Base-by-base conservation (phyloP, 2,113 vertebrate genomes). In the Vicugna pacos region DNA sequence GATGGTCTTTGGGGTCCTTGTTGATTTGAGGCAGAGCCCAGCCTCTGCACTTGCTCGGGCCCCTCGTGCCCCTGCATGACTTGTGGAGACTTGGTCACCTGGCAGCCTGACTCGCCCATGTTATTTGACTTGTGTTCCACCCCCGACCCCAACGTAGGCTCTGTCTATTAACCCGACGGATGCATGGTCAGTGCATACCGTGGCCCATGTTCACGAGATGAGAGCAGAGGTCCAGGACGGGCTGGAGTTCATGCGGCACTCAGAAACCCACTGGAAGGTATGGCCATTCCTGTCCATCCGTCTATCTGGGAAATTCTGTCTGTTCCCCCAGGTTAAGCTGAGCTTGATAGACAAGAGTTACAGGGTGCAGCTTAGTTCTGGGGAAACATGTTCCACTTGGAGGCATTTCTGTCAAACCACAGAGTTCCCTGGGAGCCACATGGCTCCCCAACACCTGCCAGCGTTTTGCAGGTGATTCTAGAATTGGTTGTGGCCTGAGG, bases 151-250 rank as follows among this genome's bases (percentile, higher is more conserved):
- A 42, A 0, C 0, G 0, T 65, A 99, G 99, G 99, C 99, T 46
- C 98, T 99, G 28, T 96, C 99, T 46, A 32, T 99, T 72, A 98
- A 98, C 58, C 99, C 97, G 0, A 98, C 98, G 0, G 99, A 99
- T 0, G 99, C 99, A 0, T 99, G 99, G 99, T 98, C 99, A 2
- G 99, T 99, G 70, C 99, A 99, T 90, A 98, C 99, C 0, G 5
- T 99, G 0, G 99, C 99, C n/a, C 99, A 99, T 0, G 28, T 99
- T 30, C 98, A 99, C 28, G 99, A 99, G 98, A 99, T 99, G 99
- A 99, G 94, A 87, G 99, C 99, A 0, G 99, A 99, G 65, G 50
- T 99, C 97, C 98, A 99, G 91, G 98, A 98, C 11, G 99, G 99
- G 0, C 54, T 99, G 95, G 98, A 98, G 89, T 99, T 99, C 95